Evolutionary conservation across 2,797 vertebrate species (phyloP).

Genomic region (Paratrypauchen microcephalus): DNA sequence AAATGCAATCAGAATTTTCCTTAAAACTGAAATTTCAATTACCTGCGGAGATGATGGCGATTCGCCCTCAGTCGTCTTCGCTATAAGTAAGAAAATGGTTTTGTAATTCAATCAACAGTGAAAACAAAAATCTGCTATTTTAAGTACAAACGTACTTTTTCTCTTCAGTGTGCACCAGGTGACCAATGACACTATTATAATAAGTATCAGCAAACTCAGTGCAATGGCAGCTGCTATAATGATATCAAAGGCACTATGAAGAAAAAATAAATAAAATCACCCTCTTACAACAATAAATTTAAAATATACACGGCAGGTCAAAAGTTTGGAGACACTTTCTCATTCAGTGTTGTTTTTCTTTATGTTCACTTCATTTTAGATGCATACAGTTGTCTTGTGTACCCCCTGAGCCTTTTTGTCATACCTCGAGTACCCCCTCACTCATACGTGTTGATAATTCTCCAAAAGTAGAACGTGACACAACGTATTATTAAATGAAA

Average conservation of each 20-base stretch:
- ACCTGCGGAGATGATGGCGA: slow-evolving; percentile 6
- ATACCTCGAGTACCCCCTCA: too few relatives aligned
- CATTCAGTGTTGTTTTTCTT: too few relatives aligned
- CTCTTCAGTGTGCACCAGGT: slow-evolving; percentile 34
- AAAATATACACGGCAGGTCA: too few relatives aligned
- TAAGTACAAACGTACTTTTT: background rate
- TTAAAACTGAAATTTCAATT: background rate
- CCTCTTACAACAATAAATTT: background rate
- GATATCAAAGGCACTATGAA: background rate
- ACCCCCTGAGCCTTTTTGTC: too few relatives aligned
- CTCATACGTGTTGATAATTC: too few relatives aligned
- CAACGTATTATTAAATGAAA: too few relatives aligned
- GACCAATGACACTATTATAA: slow-evolving; percentile 18
- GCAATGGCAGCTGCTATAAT: slow-evolving; percentile 19
- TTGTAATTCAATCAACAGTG: background rate
- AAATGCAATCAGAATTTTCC: too few relatives aligned
- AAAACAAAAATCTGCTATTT: background rate
- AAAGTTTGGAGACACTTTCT: too few relatives aligned
- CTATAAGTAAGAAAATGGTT: background rate
- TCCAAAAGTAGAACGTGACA: too few relatives aligned
- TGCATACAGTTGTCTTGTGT: too few relatives aligned
- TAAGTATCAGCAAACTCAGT: slow-evolving; percentile 36
- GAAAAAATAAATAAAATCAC: background rate
- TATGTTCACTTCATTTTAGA: too few relatives aligned
- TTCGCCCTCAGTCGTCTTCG: background rate